Conservation (phyloP, 2,797 vertebrate genomes). For the Sibirionetta formosa region DNA sequence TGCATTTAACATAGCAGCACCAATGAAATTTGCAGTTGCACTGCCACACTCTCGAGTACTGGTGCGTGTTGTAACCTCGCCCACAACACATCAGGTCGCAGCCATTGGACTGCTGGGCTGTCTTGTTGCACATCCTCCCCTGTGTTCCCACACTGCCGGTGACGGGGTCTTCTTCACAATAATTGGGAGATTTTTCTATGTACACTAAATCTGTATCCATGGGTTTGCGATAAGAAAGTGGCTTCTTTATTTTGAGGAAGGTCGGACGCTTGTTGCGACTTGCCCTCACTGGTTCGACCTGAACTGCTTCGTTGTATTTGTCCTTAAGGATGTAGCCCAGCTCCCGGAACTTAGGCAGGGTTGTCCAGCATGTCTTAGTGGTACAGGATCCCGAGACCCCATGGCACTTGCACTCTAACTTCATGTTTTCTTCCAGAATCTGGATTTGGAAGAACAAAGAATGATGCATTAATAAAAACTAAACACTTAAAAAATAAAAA, state of each 20-base stretch:
- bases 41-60: conserved; percentile 96
- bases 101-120: conserved; percentile 92
- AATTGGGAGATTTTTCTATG: conserved; percentile 96
- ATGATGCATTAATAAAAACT: neutral
- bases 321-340: conserved; percentile 96
- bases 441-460: conserved; percentile 68
- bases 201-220: conserved; percentile 96
- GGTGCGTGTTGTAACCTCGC: conserved; percentile 96
- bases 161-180: conserved; percentile 94
- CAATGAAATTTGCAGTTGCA: conserved; percentile 99
- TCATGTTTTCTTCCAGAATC: conserved; percentile 97
- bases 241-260: conserved; percentile 97
- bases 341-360: conserved; percentile 96
- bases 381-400: conserved; percentile 97
- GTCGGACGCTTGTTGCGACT: conserved; percentile 95
- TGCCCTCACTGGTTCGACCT: conserved; percentile 94
- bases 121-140: conserved; percentile 97
- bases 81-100: conserved; percentile 98
- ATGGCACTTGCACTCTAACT: conserved; percentile 96
- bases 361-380: conserved; percentile 98
- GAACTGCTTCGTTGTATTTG: conserved; percentile 94
- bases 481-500: neutral
- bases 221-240: conserved; percentile 94
- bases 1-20: conserved; percentile 99
- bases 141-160: conserved; percentile 96